These are phyloP conservation scores for Tetheella fluctuosa DNA, from an alignment of 2,888 invertebrate genomes.

Conservation along the genomic window DNA sequence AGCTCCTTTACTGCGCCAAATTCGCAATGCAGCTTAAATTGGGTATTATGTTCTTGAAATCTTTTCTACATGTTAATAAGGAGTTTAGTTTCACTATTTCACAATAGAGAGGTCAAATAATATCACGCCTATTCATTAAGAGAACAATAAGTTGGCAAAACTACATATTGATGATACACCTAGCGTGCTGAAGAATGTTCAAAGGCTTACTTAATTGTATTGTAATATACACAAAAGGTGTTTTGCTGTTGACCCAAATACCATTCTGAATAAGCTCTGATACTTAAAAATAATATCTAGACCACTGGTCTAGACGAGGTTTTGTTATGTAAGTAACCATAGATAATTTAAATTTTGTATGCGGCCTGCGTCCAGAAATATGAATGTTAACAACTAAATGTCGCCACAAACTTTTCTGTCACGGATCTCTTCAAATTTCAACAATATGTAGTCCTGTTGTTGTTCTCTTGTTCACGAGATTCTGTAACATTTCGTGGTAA, in stretches of 20 bases:
- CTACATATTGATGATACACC: conserved; percentile 43
- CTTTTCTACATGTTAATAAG: conserved; percentile 8
- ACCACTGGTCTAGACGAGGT: conserved; percentile 26
- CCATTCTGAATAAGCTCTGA: conserved; percentile 24
- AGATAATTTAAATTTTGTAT: conserved; percentile 7
- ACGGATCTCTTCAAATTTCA: not conserved
- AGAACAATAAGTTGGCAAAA: conserved; percentile 50
- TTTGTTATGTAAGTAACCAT: conserved; percentile 37
- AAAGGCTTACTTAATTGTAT: conserved; percentile 41
- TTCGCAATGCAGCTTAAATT: conserved; percentile 9
- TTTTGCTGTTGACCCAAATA: conserved; percentile 48
- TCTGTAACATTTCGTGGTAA: conserved; percentile 8
- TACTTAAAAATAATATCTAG: conserved; percentile 28
- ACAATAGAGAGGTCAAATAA: conserved; percentile 18
- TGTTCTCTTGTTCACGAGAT: not conserved
- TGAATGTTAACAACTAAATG: conserved; percentile 3
- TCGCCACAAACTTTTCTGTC: not conserved
- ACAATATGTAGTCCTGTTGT: conserved; percentile 4
- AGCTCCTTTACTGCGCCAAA: not conserved
- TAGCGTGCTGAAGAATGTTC: conserved; percentile 35
- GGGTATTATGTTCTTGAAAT: conserved; percentile 12
- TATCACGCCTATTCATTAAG: conserved; percentile 36
- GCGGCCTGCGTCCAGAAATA: not conserved
- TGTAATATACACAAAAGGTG: conserved; percentile 52
- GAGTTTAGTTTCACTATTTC: conserved; percentile 17